A percentile compares a stretch with the other conserved stretches of the same genome.
These are phyloP conservation scores for Pheosia tremula DNA, from an alignment of 2,888 invertebrate genomes.

Conservation along the genomic window DNA sequence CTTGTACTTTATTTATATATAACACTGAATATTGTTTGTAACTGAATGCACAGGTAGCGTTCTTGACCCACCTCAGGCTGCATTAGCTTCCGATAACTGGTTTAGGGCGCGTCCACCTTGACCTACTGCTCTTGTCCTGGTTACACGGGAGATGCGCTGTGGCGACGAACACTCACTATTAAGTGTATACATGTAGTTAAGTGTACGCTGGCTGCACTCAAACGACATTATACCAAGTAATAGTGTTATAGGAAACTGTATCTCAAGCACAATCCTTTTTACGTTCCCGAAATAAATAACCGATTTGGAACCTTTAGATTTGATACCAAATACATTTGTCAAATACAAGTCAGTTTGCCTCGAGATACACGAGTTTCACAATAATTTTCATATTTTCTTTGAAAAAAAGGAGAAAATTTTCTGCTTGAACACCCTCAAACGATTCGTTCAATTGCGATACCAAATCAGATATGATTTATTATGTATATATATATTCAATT, in stretches of 20 bases:
- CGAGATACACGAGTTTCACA: too few relatives aligned
- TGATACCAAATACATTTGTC: too few relatives aligned
- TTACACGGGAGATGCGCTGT: constrained; percentile 16
- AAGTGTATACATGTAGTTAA: constrained; percentile 12
- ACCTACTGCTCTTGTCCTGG: constrained; percentile 39
- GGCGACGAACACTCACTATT: constrained; percentile 6
- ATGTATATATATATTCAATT: background rate
- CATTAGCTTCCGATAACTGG: constrained; percentile 57
- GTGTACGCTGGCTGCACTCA: constrained; percentile 11
- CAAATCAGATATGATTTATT: background rate
- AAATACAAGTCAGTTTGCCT: too few relatives aligned
- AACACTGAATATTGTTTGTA: background rate
- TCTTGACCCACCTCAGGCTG: constrained; percentile 44
- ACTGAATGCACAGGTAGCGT: constrained; percentile 15
- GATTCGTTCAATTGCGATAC: background rate
- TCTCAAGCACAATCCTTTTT: too few relatives aligned
- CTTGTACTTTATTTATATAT: too few relatives aligned
- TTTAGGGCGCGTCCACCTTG: constrained; percentile 46
- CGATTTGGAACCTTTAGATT: too few relatives aligned
- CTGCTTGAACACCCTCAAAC: too few relatives aligned
- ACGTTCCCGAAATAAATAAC: too few relatives aligned
- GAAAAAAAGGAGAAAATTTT: too few relatives aligned
- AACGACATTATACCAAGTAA: constrained; percentile 23
- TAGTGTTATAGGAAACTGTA: constrained; percentile 11
- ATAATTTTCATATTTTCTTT: too few relatives aligned